Base-by-base conservation (phyloP, 23 tunicate genomes). In the Pegea sp. region DNA sequence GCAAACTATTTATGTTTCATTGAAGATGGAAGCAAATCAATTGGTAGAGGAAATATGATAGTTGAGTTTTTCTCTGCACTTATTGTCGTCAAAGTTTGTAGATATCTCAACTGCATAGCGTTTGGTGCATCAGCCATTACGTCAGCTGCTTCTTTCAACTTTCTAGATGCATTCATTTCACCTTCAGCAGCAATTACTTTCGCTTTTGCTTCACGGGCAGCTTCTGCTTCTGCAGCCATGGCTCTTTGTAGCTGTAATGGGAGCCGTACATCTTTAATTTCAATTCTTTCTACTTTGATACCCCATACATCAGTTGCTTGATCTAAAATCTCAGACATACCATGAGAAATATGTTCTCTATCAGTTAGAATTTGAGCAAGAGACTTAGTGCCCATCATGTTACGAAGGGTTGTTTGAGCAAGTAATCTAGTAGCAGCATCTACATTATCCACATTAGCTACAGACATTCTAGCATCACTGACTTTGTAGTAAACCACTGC, bases 161-260 rank as follows among this genome's bases (percentile, higher is more conserved):
- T 68, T 13, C 33, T 64, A 0, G 96, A 84, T 1, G 96, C 96
- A 38, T 74, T 68, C 86, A 68, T 84, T 42, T 84, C 96, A 24
- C 96, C 96, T 52, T 84, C 96, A 0, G 96, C 96, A 4, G 96
- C 96, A 20, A 84, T 77, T 13, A 87, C 87, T 49, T 87, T 84
- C 3, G 96, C 96, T 57, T 58, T 74, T 0, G 96, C 96, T 64
- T 84, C 96, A 30, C 96, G 59, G 8, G 86, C 49, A n/a, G 96
- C 96, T 42, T 84, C 96, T 8, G 96, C 96, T 52, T 84, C 96
- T 2, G 96, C 96, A 4, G 96, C 96, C 96, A 84, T 84, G 28
- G 96, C 96, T 13, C 84, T 59, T 32, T 84, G 96, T 16, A 84
- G 58, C 42, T 74, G 86, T 5, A 63, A 24, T 2, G 96, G 96